Conservation (phyloP, 2,113 vertebrate genomes). For the Ploceus nigricollis region DNA sequence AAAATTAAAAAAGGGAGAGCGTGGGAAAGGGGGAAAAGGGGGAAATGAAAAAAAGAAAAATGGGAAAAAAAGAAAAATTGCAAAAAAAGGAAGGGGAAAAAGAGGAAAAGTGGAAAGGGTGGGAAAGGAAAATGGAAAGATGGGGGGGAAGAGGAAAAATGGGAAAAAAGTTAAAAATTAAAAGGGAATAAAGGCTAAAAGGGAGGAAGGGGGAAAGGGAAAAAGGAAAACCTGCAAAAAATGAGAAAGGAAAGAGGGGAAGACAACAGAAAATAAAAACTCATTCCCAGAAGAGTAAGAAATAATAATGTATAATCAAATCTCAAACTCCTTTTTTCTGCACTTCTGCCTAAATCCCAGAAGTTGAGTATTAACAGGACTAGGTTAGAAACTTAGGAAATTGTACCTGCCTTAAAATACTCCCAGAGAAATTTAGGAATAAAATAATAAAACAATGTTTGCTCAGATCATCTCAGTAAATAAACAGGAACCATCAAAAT, state of each 20-base stretch:
- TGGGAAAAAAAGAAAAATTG: neutral
- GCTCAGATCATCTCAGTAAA: neutral
- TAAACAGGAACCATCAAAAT: neutral
- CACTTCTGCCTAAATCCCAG: neutral
- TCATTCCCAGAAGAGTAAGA: neutral
- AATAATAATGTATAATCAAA: neutral
- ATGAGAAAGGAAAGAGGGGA: neutral
- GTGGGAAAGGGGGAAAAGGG: rapidly evolving
- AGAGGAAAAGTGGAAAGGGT: neutral
- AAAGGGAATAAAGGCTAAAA: neutral
- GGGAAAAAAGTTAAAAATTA: neutral
- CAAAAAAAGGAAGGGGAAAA: neutral
- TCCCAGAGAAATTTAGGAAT: neutral
- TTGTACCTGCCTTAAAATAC: neutral
- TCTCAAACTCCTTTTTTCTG: neutral
- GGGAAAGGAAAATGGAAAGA: neutral
- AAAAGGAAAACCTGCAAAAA: neutral
- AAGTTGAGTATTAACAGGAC: neutral
- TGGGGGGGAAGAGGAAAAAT: neutral
- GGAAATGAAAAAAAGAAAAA: neutral
- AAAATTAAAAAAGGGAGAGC: rapidly evolving
- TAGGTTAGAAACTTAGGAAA: neutral
- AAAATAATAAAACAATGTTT: neutral
- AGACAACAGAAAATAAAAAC: neutral
- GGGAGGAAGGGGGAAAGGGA: neutral